phyloP scores from a whole-genome alignment of 2,797 vertebrate species.

The Sebastes flavidus region DNA sequence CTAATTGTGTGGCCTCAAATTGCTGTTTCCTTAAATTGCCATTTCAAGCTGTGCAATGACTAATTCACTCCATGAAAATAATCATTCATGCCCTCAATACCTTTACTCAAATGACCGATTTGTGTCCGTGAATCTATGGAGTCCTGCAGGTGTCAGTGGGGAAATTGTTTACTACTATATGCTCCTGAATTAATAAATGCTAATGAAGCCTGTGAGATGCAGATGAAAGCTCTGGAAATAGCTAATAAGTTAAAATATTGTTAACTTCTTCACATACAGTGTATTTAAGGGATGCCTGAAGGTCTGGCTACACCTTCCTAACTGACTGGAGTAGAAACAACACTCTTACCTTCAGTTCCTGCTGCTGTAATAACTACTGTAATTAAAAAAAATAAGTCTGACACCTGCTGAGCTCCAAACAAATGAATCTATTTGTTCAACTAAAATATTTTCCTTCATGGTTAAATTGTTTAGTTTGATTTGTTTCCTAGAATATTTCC shows the following conservation, averaged over 20 bases:
- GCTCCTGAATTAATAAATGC: background rate
- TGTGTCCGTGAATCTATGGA: background rate
- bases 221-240: background rate
- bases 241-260: background rate
- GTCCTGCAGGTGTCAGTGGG: background rate
- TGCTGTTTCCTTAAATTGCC: background rate
- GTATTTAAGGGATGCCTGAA: too few relatives aligned
- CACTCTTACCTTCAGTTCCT: too few relatives aligned
- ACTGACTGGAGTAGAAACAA: too few relatives aligned
- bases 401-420: background rate
- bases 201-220: background rate
- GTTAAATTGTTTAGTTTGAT: background rate
- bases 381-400: background rate
- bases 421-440: background rate
- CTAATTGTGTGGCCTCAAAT: background rate
- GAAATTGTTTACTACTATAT: background rate
- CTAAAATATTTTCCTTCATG: background rate
- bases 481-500: background rate
- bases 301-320: too few relatives aligned
- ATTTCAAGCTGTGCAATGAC: background rate
- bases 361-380: rapidly evolving
- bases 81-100: background rate
- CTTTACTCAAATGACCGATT: background rate
- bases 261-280: background rate
- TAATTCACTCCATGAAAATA: background rate